Evolutionary conservation across 1,140 invertebrate species (phyloP), one percentile per base, ranked within the genome.

Genomic region (Drosophila pectinifera): DNA sequence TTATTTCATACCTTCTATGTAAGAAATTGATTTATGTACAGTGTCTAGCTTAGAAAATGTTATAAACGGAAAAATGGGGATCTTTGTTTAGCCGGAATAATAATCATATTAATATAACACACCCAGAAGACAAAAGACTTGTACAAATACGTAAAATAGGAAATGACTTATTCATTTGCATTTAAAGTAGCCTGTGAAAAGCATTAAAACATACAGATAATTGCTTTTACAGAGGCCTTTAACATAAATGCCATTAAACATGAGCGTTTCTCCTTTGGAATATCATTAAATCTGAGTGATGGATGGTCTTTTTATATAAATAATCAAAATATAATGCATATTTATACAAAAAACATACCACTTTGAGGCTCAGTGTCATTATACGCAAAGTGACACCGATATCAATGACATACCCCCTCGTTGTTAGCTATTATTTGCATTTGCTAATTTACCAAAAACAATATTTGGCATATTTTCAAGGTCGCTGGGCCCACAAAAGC

Each of bases 401-500:
- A 68, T 68, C 64, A 68, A 68, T 68, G 64, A 65, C 64, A 68
- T 26, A 42, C 42, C n/a, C 18, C 22, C 38, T 63, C 18, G 28
- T 36, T 63, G 43, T 48, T 64, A 24, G 31, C 42, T 41, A 68
- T 53, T 65, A 68, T 68, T 68, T 67, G 51, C 48, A 55, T 82
- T 77, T 73, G 72, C 75, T 72, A 78, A 82, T 82, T 82, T 78
- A 61, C 75, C 79, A 82, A 83, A 85, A 72, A 80, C 67, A 84
- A 85, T 58, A 85, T 67, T 78, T 49, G 69, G 59, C 24, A 49
- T 20, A 55, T 56, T 63, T 64, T 67, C 78, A 85, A 85, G 77
- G 81, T 77, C 54, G 38, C n/a, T 54, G 48, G 28, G 64, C 26
- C 72, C 43, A 41, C 43, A 73, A 65, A 77, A 51, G 56, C 80